Base-by-base conservation (phyloP, 2,113 vertebrate species). In the Neopipo cinnamomea region DNA sequence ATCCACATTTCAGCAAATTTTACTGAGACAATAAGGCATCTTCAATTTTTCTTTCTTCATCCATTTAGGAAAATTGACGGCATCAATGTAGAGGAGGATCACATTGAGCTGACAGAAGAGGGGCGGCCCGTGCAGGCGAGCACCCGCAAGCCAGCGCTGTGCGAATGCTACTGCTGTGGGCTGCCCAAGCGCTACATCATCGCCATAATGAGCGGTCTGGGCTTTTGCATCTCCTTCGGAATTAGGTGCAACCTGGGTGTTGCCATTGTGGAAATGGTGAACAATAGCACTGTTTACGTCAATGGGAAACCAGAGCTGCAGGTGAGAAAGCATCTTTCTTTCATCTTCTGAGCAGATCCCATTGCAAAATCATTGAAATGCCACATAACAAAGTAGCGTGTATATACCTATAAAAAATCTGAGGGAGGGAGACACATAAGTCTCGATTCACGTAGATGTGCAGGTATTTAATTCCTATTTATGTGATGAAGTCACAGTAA, bases 141-240 rank as follows among this genome's bases (percentile, higher is more conserved):
- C 17, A 20, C 95, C 25, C 97, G 14, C 5, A 88, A 86, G 4
- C 85, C 95, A 0, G 98, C 96, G 0, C 89, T 91, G 22, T 98
- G 99, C 15, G 98, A 98, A 96, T 99, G 99, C 76, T 76, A 94
- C 93, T 99, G 99, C 95, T 99, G 98, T 0, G 99, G 99, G 7
- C 91, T 99, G 77, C 99, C 99, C 66, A 99, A 99, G 89, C 99
- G 99, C 42, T 99, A 99, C 97, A 99, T 99, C 97, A 99, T 99
- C 3, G 99, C 99, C 95, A 98, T 99, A 41, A 99, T 99, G 98
- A 99, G 99, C 0, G 99, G 99, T 8, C 97, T 99, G 94, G 99
- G 99, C n/a, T 99, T 99, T 95, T 99, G 99, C 98, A 99, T 99
- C 97, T 99, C 99, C 47, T 99, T 99, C 5, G 99, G 99, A 73